These are phyloP conservation scores for Zaprionus ornatus DNA, from an alignment of 1,140 invertebrate species.

Conservation along the genomic window DNA sequence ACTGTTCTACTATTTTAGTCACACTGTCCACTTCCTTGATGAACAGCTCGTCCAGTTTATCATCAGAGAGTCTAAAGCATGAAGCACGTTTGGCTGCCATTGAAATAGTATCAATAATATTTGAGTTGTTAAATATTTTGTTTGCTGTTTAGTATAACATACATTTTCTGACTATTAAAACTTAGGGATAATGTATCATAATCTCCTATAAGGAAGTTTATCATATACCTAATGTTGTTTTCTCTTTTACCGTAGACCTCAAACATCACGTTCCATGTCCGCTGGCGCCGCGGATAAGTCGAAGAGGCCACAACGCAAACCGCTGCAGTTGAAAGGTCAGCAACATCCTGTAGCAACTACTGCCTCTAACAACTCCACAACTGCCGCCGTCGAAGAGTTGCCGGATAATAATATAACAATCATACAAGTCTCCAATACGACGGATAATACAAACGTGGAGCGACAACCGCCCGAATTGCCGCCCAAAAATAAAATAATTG, in stretches of 20 bases:
- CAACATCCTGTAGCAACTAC: neutral
- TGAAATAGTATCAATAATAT: constrained; percentile 3
- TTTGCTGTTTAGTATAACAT: neutral
- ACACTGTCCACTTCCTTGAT: constrained; percentile 51
- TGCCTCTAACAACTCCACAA: constrained; percentile 18
- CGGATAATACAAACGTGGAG: constrained; percentile 42
- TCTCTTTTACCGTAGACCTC: constrained; percentile 52
- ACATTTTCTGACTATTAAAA: neutral
- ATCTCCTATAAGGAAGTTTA: neutral
- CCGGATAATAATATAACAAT: constrained; percentile 77
- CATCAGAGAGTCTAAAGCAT: constrained; percentile 11
- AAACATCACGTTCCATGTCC: constrained; percentile 79
- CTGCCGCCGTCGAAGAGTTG: constrained; percentile 30
- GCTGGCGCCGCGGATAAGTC: constrained; percentile 74
- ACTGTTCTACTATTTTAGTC: constrained; percentile 22
- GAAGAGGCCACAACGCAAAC: constrained; percentile 44
- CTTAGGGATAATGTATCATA: neutral
- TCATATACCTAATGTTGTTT: neutral
- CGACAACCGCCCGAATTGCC: constrained; percentile 61
- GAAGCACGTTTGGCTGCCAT: neutral
- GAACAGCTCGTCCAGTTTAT: constrained; percentile 58
- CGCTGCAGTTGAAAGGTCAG: constrained; percentile 28
- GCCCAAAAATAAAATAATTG: constrained; percentile 54
- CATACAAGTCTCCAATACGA: constrained; percentile 76
- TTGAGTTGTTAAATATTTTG: neutral